Percentiles rank a stretch among this genome's conserved stretches.
These are phyloP conservation scores for Listronotus oregonensis DNA, from an alignment of 1,140 invertebrate genomes.

Conservation along the genomic window DNA sequence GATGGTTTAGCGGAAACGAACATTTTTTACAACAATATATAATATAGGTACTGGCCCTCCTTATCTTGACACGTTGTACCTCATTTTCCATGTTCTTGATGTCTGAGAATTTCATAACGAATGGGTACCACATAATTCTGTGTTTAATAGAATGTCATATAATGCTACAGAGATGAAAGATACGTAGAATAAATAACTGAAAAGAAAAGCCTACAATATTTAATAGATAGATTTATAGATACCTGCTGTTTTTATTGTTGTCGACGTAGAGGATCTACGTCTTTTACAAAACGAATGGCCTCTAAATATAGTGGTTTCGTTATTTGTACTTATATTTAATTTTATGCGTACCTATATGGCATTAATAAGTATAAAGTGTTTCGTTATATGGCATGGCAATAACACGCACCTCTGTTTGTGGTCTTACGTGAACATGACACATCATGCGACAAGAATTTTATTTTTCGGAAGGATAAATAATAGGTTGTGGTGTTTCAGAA, in stretches of 20 bases:
- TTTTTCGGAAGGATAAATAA: slow-evolving; percentile 7
- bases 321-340: slow-evolving; percentile 1
- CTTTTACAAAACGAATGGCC: background rate
- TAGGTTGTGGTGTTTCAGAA: background rate
- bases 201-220: too few species aligned
- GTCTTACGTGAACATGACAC: slow-evolving; percentile 4
- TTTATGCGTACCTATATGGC: background rate
- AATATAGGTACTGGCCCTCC: too few species aligned
- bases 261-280: slow-evolving; percentile 7
- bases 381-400: background rate
- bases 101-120: too few species aligned
- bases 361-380: slow-evolving; percentile 9
- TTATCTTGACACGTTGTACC: too few species aligned
- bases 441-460: slow-evolving; percentile 14
- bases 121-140: too few species aligned
- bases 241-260: background rate
- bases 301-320: slow-evolving; percentile 2
- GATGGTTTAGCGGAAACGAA: too few species aligned
- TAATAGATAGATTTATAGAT: too few species aligned
- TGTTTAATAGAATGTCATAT: too few species aligned
- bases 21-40: too few species aligned
- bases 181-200: too few species aligned
- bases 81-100: too few species aligned
- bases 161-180: too few species aligned
- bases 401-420: background rate